These are phyloP conservation scores for Hypomesus transpacificus DNA, from an alignment of 2,113 vertebrate species.

Conservation along the genomic window DNA sequence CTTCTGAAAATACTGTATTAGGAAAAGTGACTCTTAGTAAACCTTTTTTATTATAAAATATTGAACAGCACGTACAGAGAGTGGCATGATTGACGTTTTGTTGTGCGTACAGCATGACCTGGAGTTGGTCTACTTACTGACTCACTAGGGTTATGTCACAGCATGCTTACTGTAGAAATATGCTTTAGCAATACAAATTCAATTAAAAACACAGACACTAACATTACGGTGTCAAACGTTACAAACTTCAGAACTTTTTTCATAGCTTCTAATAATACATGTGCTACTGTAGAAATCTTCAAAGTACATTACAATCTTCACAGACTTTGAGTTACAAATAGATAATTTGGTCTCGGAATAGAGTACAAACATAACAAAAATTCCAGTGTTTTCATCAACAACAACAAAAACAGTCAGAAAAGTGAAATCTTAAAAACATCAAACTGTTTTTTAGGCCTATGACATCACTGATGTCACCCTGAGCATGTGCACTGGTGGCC, in stretches of 20 bases:
- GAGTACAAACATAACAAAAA: too few relatives aligned
- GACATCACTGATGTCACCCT: conserved; percentile 38
- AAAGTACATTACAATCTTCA: not conserved
- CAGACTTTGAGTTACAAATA: conserved; percentile 13
- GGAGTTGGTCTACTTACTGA: too few relatives aligned
- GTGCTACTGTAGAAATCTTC: not conserved
- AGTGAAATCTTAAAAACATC: not conserved
- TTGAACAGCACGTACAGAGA: conserved; percentile 25
- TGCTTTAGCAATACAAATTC: too few relatives aligned
- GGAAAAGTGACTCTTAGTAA: not conserved
- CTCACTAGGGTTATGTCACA: too few relatives aligned
- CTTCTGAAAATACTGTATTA: not conserved
- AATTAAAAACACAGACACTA: conserved; percentile 5
- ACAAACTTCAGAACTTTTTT: conserved; percentile 22
- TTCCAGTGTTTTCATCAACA: not conserved
- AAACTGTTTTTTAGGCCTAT: conserved; percentile 25
- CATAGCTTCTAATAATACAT: not conserved
- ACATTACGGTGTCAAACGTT: conserved; percentile 23
- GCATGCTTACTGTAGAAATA: not conserved
- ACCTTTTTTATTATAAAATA: not conserved
- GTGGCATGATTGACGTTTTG: conserved; percentile 22
- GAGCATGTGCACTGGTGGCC: conserved; percentile 29
- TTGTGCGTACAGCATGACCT: too few relatives aligned
- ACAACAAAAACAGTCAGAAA: not conserved
- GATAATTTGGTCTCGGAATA: conserved; percentile 26